Base-by-base conservation (phyloP, 92 coral and sea anemone genomes). In the Diadumene lineata region DNA sequence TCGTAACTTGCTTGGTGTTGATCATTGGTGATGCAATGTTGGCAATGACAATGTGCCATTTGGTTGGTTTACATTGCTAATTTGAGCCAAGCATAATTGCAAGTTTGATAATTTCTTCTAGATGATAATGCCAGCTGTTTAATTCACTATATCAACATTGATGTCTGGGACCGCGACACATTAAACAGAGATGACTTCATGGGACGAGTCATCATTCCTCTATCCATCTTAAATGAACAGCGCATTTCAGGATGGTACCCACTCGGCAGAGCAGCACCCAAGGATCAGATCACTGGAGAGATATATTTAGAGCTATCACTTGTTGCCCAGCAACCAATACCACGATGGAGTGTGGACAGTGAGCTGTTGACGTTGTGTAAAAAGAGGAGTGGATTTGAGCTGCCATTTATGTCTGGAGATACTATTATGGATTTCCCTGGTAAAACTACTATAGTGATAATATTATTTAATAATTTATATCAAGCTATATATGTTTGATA, bases 111-210 rank as follows among this genome's bases (percentile, higher is more conserved):
- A n/a, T n/a, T n/a, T n/a, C n/a, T n/a, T 50, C 30, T 56, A 90
- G 97, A 66, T 55, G 97, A 88, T 25, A 81, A 38, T 44, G 69
- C 30, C n/a, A 75, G 87, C 70, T 84, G 98, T 53, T 60, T 82
- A 24, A 75, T 80, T 15, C 97, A 92, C 75, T 94, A 86, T 64
- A 61, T 92, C 16, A 80, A 74, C 31, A 79, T 94, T 51, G 98
- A 94, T 46, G 79, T 94, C 51, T 94, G 98, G 98, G 98, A 94
- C 73, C 78, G 85, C 50, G 98, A 94, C 33, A 89, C 96, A 0
- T 75, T 94, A 17, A 94, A 94, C 69, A 86, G 96, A 29, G 98
- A 94, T 64, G 98, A 94, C 75, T 94, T 94, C 81, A 94, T 94
- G 98, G 98, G 98, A 1, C 81, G 89, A 19, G 77, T 94, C 27